Conservation (phyloP, 2,888 invertebrate genomes). For the Neoascia interrupta region DNA sequence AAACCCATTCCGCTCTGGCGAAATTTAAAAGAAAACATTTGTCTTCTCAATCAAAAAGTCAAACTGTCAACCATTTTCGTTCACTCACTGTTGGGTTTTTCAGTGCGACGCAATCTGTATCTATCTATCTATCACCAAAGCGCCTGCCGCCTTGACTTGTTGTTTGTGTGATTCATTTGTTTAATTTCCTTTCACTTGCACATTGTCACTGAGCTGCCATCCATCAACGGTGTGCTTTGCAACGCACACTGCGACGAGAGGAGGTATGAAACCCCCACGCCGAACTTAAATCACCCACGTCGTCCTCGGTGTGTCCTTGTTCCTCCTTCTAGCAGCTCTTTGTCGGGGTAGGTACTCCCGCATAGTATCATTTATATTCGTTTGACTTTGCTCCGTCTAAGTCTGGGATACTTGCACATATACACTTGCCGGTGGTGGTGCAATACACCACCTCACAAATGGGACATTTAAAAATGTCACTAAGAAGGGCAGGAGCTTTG, state of each 20-base stretch:
- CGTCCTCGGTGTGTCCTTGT: slow-evolving; percentile 41
- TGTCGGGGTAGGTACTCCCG: slow-evolving; percentile 20
- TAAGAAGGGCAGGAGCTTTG: not conserved
- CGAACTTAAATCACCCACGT: slow-evolving; percentile 64
- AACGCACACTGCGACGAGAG: slow-evolving; percentile 19
- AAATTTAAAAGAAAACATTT: slow-evolving; percentile 54
- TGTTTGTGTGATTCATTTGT: slow-evolving; percentile 65
- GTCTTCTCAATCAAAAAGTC: slow-evolving; percentile 67
- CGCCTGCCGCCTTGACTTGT: slow-evolving; percentile 3
- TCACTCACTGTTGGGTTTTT: not conserved
- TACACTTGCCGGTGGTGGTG: too few species aligned
- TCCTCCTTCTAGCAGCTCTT: not conserved
- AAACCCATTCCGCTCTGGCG: not conserved
- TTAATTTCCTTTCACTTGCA: slow-evolving; percentile 69
- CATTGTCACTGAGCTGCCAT: slow-evolving; percentile 62
- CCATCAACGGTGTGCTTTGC: slow-evolving; percentile 36
- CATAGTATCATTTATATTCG: slow-evolving; percentile 69
- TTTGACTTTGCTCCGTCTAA: slow-evolving; percentile 37
- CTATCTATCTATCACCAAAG: slow-evolving; percentile 17
- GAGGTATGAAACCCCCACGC: slow-evolving; percentile 18
- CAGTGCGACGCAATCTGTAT: slow-evolving; percentile 26
- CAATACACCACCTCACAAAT: slow-evolving; percentile 4
- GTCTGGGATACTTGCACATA: slow-evolving; percentile 44
- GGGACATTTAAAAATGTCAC: slow-evolving; percentile 23
- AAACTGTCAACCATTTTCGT: slow-evolving; percentile 57